Conservation (phyloP, 2,113 vertebrate genomes). For the Anseranas semipalmata region DNA sequence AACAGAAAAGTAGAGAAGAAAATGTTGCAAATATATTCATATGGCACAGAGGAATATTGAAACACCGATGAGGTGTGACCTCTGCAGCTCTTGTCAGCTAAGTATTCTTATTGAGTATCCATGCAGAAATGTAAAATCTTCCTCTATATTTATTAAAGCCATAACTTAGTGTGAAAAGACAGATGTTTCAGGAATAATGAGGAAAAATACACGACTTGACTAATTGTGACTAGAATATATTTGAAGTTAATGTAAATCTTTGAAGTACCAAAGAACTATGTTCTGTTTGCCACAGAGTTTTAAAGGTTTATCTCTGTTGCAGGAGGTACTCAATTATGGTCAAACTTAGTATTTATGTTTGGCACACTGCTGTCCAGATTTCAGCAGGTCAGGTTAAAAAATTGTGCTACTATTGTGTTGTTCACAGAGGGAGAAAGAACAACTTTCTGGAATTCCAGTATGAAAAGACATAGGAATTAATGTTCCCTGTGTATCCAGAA, state of each 20-base stretch:
- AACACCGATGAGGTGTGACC: not conserved
- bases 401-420: not conserved
- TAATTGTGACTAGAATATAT: not conserved
- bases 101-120: not conserved
- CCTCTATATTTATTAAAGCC: constrained; percentile 21
- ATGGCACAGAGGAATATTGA: not conserved
- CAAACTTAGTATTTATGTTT: not conserved
- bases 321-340: not conserved
- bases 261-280: not conserved
- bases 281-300: not conserved
- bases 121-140: constrained; percentile 13
- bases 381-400: not conserved
- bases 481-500: fast-evolving
- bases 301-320: not conserved
- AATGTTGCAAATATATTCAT: not conserved
- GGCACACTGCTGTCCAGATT: not conserved
- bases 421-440: not conserved
- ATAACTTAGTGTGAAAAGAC: constrained; percentile 11
- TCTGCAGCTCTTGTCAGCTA: not conserved
- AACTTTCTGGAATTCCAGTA: not conserved
- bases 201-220: not conserved
- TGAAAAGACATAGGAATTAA: not conserved
- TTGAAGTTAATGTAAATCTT: not conserved
- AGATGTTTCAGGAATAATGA: not conserved
- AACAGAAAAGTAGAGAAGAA: not conserved